These are phyloP conservation scores for Tragelaphus oryx DNA, from an alignment of 2,797 vertebrate species.

Conservation along the genomic window DNA sequence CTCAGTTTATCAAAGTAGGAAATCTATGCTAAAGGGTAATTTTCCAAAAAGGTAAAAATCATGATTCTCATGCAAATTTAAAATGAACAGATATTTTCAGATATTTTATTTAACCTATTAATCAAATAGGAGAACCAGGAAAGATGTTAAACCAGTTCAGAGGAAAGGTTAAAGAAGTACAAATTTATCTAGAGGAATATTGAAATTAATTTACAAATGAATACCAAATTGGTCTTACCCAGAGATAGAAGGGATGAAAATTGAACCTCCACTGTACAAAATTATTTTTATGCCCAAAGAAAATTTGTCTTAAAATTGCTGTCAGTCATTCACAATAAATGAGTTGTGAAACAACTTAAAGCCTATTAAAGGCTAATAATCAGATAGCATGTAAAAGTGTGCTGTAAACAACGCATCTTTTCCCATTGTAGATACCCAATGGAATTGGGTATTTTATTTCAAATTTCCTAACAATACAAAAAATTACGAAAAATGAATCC, in stretches of 20 bases:
- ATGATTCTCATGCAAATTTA: neutral
- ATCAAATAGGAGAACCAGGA: neutral
- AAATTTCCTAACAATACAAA: neutral
- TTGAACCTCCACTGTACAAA: neutral
- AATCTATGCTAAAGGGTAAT: neutral
- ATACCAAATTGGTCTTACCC: neutral
- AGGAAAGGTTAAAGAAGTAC: neutral
- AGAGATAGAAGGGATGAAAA: neutral
- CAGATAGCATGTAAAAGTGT: neutral
- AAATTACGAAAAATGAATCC: neutral
- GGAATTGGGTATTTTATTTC: neutral
- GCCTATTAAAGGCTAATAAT: neutral
- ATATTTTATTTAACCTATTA: constrained; percentile 1
- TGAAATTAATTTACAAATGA: constrained; percentile 5
- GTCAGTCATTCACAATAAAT: neutral
- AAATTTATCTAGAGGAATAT: neutral
- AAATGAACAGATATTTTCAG: neutral
- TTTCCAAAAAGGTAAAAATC: constrained; percentile 2
- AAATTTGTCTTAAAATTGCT: neutral
- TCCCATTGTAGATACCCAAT: neutral
- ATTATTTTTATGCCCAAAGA: neutral
- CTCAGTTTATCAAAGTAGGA: neutral
- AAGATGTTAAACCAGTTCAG: neutral
- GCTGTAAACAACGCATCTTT: neutral
- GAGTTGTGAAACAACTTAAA: neutral